Percentiles rank a stretch among this genome's conserved stretches.
These are phyloP conservation scores for Acromyrmex echinatior DNA, from an alignment of 1,140 invertebrate genomes.

Conservation along the genomic window DNA sequence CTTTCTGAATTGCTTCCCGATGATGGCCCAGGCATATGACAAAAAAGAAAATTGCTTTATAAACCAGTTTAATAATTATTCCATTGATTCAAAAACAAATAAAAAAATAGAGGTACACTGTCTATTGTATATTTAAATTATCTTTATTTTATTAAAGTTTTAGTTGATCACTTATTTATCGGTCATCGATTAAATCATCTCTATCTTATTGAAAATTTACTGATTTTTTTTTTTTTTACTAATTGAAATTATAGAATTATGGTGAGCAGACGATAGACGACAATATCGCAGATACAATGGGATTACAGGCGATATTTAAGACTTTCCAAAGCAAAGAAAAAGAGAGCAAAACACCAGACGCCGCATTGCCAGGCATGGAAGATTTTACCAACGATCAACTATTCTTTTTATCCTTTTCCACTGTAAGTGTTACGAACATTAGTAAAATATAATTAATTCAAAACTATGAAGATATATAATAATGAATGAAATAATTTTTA, in stretches of 20 bases:
- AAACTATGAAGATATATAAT: neutral
- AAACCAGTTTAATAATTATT: constrained; percentile 59
- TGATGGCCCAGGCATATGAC: constrained; percentile 52
- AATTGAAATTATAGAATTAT: constrained; percentile 48
- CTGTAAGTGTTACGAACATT: neutral
- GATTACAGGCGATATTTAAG: constrained; percentile 56
- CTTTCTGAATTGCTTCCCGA: constrained; percentile 45
- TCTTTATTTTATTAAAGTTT: neutral
- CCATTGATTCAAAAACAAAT: constrained; percentile 47
- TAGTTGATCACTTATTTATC: neutral
- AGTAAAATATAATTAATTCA: neutral
- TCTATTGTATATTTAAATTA: neutral
- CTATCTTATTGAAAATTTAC: neutral
- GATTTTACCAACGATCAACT: constrained; percentile 49
- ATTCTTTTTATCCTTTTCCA: constrained; percentile 66
- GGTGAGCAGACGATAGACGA: constrained; percentile 56
- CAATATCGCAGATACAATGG: constrained; percentile 71
- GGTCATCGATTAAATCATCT: no score
- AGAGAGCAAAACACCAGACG: constrained; percentile 11
- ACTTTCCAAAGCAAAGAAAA: constrained; percentile 59
- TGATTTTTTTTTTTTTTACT: neutral
- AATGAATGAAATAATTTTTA: neutral
- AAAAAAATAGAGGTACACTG: constrained; percentile 5
- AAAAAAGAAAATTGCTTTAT: constrained; percentile 58
- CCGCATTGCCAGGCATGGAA: constrained; percentile 59